These are phyloP conservation scores for Sebastes diploproa DNA, from an alignment of 2,797 vertebrate species.

Conservation along the genomic window DNA sequence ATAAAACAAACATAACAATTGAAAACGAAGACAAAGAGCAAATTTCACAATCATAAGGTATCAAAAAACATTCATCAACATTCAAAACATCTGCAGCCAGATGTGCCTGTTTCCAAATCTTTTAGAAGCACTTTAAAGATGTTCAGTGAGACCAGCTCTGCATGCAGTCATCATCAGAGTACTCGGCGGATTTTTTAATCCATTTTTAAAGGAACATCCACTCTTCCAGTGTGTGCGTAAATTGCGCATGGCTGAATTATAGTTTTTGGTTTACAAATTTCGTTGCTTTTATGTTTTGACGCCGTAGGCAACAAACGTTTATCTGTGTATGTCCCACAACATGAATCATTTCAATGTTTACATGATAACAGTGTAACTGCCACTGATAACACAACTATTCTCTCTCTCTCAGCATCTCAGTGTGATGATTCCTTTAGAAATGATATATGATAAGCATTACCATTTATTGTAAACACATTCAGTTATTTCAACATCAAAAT, in stretches of 20 bases:
- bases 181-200: not conserved
- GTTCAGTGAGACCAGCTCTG: slow-evolving; percentile 8
- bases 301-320: slow-evolving; percentile 27
- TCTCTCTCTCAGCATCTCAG: not conserved
- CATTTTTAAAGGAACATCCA: not conserved
- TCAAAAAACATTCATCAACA: too few relatives aligned
- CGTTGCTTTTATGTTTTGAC: slow-evolving; percentile 35
- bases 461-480: not conserved
- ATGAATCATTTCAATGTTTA: slow-evolving; percentile 37
- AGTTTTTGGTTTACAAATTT: not conserved
- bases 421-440: not conserved
- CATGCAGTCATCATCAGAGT: slow-evolving; percentile 18
- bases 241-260: not conserved
- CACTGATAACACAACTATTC: slow-evolving; percentile 12
- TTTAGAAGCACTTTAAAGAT: too few relatives aligned
- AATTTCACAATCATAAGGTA: too few relatives aligned
- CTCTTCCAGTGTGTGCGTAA: not conserved
- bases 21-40: too few relatives aligned
- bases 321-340: slow-evolving; percentile 20
- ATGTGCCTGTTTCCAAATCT: too few relatives aligned
- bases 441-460: not conserved
- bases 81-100: too few relatives aligned
- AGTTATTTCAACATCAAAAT: not conserved
- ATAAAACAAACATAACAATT: too few relatives aligned
- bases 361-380: slow-evolving; percentile 38